These are phyloP conservation scores for Zosterops borbonicus DNA, from an alignment of 2,113 vertebrate species.

Conservation along the genomic window DNA sequence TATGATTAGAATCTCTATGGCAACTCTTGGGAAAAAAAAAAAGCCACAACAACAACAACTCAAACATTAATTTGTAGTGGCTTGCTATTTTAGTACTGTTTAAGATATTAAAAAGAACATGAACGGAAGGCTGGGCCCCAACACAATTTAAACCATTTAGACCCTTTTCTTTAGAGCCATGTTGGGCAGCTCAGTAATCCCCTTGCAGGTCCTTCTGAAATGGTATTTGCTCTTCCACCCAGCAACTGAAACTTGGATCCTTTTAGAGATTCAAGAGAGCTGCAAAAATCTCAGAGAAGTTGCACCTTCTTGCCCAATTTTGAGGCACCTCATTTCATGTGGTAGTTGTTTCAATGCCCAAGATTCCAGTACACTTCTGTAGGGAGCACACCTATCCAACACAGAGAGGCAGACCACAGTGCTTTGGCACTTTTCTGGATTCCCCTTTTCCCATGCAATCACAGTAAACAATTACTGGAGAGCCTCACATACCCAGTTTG, in stretches of 20 bases:
- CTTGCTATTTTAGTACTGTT: background rate
- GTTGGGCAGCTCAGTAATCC: background rate
- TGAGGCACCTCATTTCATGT: background rate
- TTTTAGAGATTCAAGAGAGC: background rate
- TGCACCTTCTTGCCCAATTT: background rate
- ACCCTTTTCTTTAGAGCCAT: background rate
- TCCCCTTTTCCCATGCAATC: background rate
- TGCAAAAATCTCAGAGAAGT: background rate
- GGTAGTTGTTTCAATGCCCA: no score
- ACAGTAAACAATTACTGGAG: background rate
- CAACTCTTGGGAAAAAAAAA: background rate
- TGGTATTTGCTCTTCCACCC: background rate
- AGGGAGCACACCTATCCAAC: background rate
- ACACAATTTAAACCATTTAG: background rate
- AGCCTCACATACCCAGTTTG: rapidly evolving
- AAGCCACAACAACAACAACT: no score
- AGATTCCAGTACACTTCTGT: background rate
- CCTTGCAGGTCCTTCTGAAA: background rate
- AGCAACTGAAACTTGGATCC: background rate
- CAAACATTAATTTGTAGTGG: background rate
- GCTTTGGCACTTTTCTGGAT: background rate
- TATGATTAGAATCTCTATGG: background rate
- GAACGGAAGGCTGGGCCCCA: background rate
- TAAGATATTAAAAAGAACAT: background rate
- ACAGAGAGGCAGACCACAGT: background rate